phyloP scores from a whole-genome alignment of 1,140 invertebrate species.

The Caerostris extrusa region DNA sequence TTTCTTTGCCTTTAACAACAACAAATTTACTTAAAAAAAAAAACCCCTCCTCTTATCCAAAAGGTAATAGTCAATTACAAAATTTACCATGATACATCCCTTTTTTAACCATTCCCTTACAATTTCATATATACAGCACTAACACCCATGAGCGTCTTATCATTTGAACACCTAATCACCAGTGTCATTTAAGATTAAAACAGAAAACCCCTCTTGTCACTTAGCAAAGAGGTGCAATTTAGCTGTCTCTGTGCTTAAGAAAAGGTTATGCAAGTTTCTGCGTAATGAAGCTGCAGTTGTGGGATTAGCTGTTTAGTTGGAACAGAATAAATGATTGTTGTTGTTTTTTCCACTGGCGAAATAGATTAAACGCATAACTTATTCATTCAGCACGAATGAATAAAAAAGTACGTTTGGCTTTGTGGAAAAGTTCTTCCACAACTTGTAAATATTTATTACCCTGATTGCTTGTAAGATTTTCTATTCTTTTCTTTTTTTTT shows the following conservation, averaged over 20 bases:
- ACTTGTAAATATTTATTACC: slow-evolving; percentile 33
- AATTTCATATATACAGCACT: neutral
- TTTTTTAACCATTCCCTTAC: no score
- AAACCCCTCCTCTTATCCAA: no score
- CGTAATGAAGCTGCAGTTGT: slow-evolving; percentile 19
- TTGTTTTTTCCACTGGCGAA: neutral
- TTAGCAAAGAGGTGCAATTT: slow-evolving; percentile 24
- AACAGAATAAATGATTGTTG: slow-evolving; percentile 16
- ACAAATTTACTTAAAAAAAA: no score
- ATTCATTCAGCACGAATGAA: neutral
- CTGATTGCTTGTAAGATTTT: neutral
- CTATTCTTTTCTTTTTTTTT: no score
- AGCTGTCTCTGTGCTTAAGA: neutral
- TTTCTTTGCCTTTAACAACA: no score
- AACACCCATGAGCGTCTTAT: neutral
- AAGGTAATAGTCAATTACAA: no score
- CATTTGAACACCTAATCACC: slow-evolving; percentile 4
- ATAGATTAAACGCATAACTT: neutral
- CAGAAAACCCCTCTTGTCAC: slow-evolving; percentile 1
- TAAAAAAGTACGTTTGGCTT: neutral
- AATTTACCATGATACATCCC: no score
- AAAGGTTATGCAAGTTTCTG: slow-evolving; percentile 9
- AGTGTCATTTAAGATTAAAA: slow-evolving; percentile 25
- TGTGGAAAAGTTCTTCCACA: slow-evolving; percentile 17
- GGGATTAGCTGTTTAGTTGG: slow-evolving; percentile 28